Base-by-base conservation (phyloP, 2,797 vertebrate genomes). In the Chaetophractus vellerosus region DNA sequence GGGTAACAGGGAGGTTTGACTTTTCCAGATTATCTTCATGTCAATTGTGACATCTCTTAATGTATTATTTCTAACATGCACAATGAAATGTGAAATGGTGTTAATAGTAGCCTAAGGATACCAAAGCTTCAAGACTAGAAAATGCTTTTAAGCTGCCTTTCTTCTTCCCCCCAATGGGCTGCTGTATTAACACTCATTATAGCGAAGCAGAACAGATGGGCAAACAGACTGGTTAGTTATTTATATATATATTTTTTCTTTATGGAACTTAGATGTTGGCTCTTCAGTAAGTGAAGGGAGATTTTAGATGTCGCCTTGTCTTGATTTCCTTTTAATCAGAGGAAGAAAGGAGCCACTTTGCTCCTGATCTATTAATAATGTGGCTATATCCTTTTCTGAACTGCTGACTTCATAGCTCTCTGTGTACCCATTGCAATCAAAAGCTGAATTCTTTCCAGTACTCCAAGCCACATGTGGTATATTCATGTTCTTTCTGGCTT, bases 291-390 rank as follows among this genome's bases (percentile, higher is more conserved):
- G 78, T 59, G 57, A 75, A 91, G 84, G 74, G 45, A 50, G 23
- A 28, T 85, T 95, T 91, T 93, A 90, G 50, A 80, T 75, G 82
- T 63, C n/a, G 19, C 38, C 83, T 95, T 96, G 80, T 93, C 93
- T 95, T 74, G 61, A 68, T 95, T 96, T 96, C 84, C 74, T 96
- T 97, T 96, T 91, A 96, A 96, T 96, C 63, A 91, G 38, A 88
- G 52, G 61, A 48, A 87, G 80, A 94, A 96, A 95, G 36, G 69
- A 86, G 76, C 33, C 31, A 68, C 68, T 88, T 95, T 79, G 91
- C 83, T 93, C 50, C 68, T 88, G 68, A 50, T 83, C 92, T 95
- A 38, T 95, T 92, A 93, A 84, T 93, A 95, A 78, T 41, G n/a
- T 57, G 75, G 9, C 93, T 81, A 0, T 28, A 52, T 80, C 55